Evolutionary conservation across 2,888 invertebrate species (phyloP), one percentile per base, ranked within the genome.

Genomic region (Aporophyla nigra): DNA sequence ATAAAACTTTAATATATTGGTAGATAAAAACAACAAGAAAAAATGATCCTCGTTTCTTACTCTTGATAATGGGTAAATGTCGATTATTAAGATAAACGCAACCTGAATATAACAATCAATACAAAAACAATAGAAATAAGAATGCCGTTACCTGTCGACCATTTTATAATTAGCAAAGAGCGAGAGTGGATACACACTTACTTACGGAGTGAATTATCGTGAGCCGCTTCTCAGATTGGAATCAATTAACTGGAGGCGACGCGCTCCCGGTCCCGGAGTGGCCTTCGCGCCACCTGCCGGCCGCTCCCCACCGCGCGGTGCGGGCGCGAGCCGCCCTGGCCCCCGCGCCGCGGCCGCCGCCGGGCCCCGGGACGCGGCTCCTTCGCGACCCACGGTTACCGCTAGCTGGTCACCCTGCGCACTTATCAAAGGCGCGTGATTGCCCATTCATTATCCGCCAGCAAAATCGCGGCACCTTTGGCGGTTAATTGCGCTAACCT

Each of bases 161-260:
- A 86, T 85, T 90, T 89, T 89, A 88, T 93, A 92, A 91, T 91
- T 91, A 89, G 87, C 79, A 81, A 86, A 90, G 89, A 91, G 88
- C 91, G 92, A 93, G 92, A 93, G 92, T 92, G 92, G 92, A 82
- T 92, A 71, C 80, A 85, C 81, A 79, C 90, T 90, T 91, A 91
- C 90, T 91, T 91, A 89, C 88, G 87, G 90, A 91, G 91, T 93
- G 92, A 93, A 94, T 94, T 94, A 95, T 93, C 92, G 92, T 87
- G 91, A 87, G 91, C 90, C 92, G 90, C 90, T 93, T 90, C 91
- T 92, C 93, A 93, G 96, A 96, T 96, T 95, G 95, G 94, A 95
- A 96, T 96, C 95, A 96, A 96, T 95, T 96, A 95, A 94, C 92
- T 92, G 93, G 91, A 93, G 93, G 93, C 93, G 93, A 92, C 91